Base-by-base conservation (phyloP, 1,140 invertebrate species). In the Orchestia grillus region DNA sequence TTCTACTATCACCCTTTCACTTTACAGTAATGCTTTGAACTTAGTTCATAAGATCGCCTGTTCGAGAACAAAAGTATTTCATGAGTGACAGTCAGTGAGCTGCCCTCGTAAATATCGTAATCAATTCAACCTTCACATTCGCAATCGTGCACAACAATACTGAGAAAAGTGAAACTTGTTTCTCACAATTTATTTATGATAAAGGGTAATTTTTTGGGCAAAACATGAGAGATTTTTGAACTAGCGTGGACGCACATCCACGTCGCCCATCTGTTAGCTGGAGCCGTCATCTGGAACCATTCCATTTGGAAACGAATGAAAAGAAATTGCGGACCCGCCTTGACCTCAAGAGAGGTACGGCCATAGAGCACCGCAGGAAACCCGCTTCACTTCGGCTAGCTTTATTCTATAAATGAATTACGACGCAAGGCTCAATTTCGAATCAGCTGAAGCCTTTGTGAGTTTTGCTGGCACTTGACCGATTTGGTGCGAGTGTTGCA, bases 351-450 rank as follows among this genome's bases (percentile, higher is more conserved):
- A 42, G 88, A 91, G 88, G 44, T 44, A 8, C 19, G 41, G 88
- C 88, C 88, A 91, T 91, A 91, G 88, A 42, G 88, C 88, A 91
- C 88, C 42, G 41, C 88, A 44, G 88, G 41, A 44, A 91, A 91
- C 41, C 41, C 28, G 28, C 41, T 28, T 36, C 36, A 36, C 62
- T 23, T 3, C 28, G 62, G 28, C 36, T 3, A 77, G 62, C 62
- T 77, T 23, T 77, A 36, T 77, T 77, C 62, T 77, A 28, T 19
- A 15, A 28, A 77, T 77, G 28, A 77, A 77, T 77, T 77, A 77
- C 11, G 62, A 77, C 36, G 62, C 62, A 77, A 15, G 28, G 62
- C 11, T 77, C 62, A 77, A 77, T 77, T 77, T 36, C 28, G 62
- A 77, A 28, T 77, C 62, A 77, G 62, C 28, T 28, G 11, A 77